phyloP scores from a whole-genome alignment of 2,797 vertebrate genomes.

The Argya squamiceps region DNA sequence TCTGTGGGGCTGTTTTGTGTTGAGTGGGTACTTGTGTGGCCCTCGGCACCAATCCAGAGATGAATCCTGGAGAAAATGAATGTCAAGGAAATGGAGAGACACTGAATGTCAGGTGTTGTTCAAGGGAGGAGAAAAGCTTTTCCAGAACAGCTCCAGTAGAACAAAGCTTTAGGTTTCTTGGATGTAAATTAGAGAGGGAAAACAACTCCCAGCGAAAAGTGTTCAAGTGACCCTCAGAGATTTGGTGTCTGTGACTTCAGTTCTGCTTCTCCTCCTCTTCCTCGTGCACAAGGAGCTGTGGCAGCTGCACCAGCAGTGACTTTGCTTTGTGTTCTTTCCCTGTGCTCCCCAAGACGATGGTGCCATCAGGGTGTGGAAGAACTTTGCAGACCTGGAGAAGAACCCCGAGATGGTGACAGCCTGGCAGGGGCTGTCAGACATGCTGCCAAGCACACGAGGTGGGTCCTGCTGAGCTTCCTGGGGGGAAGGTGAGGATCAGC shows the following conservation, averaged over 20 bases:
- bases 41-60: background rate
- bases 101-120: background rate
- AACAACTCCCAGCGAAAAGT: background rate
- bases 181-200: background rate
- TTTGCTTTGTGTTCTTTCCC: background rate
- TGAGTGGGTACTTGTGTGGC: background rate
- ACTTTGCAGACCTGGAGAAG: slow-evolving; percentile 94
- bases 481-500: background rate
- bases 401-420: slow-evolving; percentile 98
- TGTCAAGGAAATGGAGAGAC: background rate
- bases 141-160: background rate
- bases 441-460: slow-evolving; percentile 96
- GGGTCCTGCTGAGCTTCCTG: background rate
- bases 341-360: slow-evolving; percentile 85
- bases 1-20: background rate
- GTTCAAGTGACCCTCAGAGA: background rate
- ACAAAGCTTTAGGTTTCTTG: background rate
- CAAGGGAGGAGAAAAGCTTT: background rate
- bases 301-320: background rate
- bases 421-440: slow-evolving; percentile 97
- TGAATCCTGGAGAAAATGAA: background rate
- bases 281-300: background rate
- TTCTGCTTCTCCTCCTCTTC: background rate
- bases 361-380: slow-evolving; percentile 95
- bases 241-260: background rate